Evolutionary conservation across 2,888 invertebrate species (phyloP).

Genomic region (Gymnoscelis rufifasciata): DNA sequence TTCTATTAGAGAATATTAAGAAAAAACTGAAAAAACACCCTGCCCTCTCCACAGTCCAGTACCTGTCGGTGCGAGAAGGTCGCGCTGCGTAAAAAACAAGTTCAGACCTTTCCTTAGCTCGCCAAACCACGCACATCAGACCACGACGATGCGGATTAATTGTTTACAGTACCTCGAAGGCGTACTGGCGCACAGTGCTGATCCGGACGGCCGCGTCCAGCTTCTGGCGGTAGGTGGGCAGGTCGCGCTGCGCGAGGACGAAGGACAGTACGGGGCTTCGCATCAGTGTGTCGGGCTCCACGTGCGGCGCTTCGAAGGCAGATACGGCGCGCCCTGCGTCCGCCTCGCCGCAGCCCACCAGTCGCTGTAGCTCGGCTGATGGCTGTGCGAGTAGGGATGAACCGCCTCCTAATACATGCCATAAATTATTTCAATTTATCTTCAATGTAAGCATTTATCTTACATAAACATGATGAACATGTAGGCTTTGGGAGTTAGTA

Average conservation of each 20-base stretch:
- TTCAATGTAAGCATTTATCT: too few species aligned
- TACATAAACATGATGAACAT: too few species aligned
- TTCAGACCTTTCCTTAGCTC: too few species aligned
- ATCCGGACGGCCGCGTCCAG: conserved; percentile 92
- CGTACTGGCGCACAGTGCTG: conserved; percentile 89
- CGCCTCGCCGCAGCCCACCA: conserved; percentile 76
- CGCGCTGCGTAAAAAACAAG: too few species aligned
- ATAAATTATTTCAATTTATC: too few species aligned
- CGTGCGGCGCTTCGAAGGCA: conserved; percentile 56
- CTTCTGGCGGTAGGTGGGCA: conserved; percentile 88
- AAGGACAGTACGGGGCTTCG: conserved; percentile 93
- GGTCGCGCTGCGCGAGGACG: conserved; percentile 90
- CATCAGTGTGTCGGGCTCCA: conserved; percentile 80
- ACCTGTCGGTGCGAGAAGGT: too few species aligned
- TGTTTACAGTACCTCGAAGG: conserved; percentile 92
- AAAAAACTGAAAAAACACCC: too few species aligned
- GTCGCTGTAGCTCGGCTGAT: conserved; percentile 89
- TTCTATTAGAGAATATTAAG: too few species aligned
- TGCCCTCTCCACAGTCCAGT: too few species aligned
- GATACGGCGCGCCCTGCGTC: conserved; percentile 47
- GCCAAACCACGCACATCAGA: background rate
- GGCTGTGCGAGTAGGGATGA: conserved; percentile 93
- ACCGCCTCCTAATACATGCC: conserved; percentile 80
- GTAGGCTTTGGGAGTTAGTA: too few species aligned
- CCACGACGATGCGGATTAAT: conserved; percentile 9